A percentile compares a stretch with the other conserved stretches of the same genome.
These are phyloP conservation scores for Pogonocichla stellata DNA, from an alignment of 2,113 vertebrate species.

Conservation along the genomic window DNA sequence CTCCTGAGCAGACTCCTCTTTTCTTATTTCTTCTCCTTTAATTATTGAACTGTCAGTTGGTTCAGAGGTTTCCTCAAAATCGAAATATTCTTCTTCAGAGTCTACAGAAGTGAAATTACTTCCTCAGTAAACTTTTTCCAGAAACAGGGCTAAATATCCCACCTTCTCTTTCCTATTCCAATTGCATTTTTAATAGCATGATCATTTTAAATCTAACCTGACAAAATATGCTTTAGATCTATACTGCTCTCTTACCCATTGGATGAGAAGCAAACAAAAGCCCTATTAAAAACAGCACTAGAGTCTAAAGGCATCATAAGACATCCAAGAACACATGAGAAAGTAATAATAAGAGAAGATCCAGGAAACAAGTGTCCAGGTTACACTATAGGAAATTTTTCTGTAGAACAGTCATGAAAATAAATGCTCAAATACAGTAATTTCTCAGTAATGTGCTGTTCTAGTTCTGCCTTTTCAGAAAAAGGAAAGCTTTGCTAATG, in stretches of 20 bases:
- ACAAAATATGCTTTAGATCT: background rate
- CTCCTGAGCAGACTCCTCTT: constrained; percentile 64
- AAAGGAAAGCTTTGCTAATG: background rate
- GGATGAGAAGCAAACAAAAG: background rate
- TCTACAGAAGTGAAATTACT: constrained; percentile 42
- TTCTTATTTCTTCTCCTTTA: constrained; percentile 13
- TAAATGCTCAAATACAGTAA: background rate
- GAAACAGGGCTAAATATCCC: background rate
- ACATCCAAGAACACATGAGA: background rate
- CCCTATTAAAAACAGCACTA: background rate
- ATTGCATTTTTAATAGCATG: background rate
- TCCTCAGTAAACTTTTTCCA: background rate
- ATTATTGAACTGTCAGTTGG: background rate
- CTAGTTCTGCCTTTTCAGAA: background rate
- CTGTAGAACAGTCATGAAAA: background rate
- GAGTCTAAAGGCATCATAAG: background rate
- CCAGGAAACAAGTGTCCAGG: background rate
- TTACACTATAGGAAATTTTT: background rate
- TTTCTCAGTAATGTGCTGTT: background rate
- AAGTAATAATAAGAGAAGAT: background rate
- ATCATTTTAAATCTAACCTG: background rate
- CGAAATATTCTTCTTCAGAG: constrained; percentile 80
- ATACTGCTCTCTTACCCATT: background rate
- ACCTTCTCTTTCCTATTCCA: background rate
- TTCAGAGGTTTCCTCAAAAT: constrained; percentile 60